Conservation (phyloP, 2,113 vertebrate species). For the Leptosomus discolor region DNA sequence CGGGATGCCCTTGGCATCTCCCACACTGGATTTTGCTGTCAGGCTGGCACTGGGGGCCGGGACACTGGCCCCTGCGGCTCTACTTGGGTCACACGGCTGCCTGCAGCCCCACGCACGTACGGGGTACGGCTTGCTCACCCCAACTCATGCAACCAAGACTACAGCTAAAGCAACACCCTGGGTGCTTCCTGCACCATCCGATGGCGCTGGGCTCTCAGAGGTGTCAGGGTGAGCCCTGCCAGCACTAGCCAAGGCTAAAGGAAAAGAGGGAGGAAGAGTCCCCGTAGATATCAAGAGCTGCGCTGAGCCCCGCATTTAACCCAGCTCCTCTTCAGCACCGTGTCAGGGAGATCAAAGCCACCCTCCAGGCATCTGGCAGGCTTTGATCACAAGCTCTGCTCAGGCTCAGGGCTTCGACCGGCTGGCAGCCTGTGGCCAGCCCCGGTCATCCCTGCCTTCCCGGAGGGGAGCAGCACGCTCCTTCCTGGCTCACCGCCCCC, state of each 20-base stretch:
- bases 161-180: neutral
- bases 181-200: neutral
- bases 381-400: constrained; percentile 29
- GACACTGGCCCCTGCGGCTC: neutral
- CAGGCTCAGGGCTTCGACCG: neutral
- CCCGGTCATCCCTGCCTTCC: neutral
- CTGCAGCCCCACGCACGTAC: neutral
- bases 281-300: neutral
- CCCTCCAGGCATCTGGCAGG: neutral
- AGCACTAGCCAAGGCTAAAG: neutral
- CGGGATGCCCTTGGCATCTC: neutral
- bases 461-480: neutral
- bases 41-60: neutral
- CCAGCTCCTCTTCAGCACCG: neutral
- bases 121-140: neutral
- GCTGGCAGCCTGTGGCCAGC: neutral
- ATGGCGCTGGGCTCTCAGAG: neutral
- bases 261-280: neutral
- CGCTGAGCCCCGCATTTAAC: neutral
- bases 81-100: neutral
- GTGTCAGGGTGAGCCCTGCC: neutral
- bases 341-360: constrained; percentile 5
- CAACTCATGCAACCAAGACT: neutral
- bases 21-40: neutral
- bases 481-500: neutral